These are phyloP conservation scores for Melanotaenia trifasciata DNA, from an alignment of 2,797 vertebrate species.

Conservation along the genomic window DNA sequence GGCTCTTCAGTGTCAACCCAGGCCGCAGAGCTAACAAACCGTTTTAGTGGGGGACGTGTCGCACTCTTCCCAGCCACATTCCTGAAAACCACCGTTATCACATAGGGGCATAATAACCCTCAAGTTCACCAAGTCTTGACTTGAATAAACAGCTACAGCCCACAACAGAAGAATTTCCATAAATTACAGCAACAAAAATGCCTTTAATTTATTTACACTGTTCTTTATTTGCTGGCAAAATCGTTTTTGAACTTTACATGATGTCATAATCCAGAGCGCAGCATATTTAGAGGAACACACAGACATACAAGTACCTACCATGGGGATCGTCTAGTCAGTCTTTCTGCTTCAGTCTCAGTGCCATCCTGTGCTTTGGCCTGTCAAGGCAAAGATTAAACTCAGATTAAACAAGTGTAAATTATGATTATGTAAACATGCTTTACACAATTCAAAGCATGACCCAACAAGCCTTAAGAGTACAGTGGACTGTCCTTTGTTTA, in stretches of 20 bases:
- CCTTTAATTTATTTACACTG: not conserved
- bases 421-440: not conserved
- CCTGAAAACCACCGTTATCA: conserved; percentile 81
- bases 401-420: conserved; percentile 1
- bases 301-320: conserved; percentile 82
- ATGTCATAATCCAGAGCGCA: not conserved
- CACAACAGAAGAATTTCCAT: not conserved
- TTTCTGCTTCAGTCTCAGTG: conserved; percentile 82
- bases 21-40: conserved; percentile 90
- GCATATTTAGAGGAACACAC: not conserved
- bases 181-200: not conserved
- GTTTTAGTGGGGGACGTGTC: conserved; percentile 88
- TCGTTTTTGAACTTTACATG: not conserved
- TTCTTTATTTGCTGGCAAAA: not conserved
- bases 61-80: conserved; percentile 85
- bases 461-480: not conserved
- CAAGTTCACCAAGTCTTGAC: not conserved
- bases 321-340: conserved; percentile 85
- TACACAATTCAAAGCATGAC: not conserved
- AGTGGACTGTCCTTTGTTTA: not conserved
- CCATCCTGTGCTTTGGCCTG: conserved; percentile 79
- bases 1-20: conserved; percentile 89
- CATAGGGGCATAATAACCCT: conserved; percentile 57
- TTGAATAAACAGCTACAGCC: conserved; percentile 5
- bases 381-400: not conserved